Conservation (phyloP, 2,888 invertebrate genomes). For the Erebia epiphron region DNA sequence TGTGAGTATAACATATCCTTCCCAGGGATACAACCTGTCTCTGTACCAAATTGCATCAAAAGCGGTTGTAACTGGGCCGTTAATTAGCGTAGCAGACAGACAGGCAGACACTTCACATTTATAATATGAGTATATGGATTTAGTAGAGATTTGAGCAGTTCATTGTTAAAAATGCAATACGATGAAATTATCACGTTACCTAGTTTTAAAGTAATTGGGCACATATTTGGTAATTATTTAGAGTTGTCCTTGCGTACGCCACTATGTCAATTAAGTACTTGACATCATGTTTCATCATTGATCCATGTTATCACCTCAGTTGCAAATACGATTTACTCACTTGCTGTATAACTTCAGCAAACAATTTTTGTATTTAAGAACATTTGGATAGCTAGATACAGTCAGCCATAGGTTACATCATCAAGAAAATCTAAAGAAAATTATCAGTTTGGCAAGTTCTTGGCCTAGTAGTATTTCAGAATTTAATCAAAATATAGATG, state of each 20-base stretch:
- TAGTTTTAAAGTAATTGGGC: neutral
- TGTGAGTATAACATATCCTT: no score
- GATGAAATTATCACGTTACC: neutral
- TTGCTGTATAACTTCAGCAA: conserved; percentile 64
- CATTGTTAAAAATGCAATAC: neutral
- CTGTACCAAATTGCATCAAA: no score
- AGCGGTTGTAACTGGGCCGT: no score
- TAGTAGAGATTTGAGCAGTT: neutral
- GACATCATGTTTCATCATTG: conserved; percentile 56
- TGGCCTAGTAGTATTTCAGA: conserved; percentile 1
- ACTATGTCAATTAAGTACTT: conserved; percentile 45
- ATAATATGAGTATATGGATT: no score
- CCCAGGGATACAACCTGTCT: no score
- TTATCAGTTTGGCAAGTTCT: conserved; percentile 66
- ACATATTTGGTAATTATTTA: neutral
- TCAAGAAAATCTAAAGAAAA: conserved; percentile 44
- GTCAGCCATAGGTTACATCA: conserved; percentile 41
- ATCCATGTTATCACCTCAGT: conserved; percentile 70
- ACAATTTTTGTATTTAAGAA: conserved; percentile 70
- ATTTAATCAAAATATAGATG: conserved; percentile 3
- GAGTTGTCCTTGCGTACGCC: conserved; percentile 15
- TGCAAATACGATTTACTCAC: conserved; percentile 48
- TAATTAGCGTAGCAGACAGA: no score
- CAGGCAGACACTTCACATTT: no score
- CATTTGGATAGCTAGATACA: conserved; percentile 24